These are phyloP conservation scores for Cyrtorhinus lividipennis DNA, from an alignment of 1,140 invertebrate species.

Conservation along the genomic window DNA sequence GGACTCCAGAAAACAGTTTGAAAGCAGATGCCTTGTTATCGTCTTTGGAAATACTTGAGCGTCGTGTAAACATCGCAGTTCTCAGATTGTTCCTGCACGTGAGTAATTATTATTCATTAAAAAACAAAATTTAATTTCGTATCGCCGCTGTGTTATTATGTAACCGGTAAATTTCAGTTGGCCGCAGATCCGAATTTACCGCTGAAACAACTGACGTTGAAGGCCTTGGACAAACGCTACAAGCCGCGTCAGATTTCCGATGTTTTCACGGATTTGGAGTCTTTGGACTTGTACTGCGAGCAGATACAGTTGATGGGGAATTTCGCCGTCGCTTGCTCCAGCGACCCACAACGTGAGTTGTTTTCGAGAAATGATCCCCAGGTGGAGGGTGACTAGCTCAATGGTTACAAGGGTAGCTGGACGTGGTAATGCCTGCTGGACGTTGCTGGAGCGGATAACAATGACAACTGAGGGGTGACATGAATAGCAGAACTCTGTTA, in stretches of 20 bases:
- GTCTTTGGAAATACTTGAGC: conserved; percentile 21
- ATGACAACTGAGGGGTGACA: no score
- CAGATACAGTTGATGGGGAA: conserved; percentile 25
- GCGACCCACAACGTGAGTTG: conserved; percentile 23
- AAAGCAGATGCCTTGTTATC: conserved; percentile 17
- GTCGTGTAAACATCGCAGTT: conserved; percentile 23
- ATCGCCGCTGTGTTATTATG: no score
- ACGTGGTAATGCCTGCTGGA: no score
- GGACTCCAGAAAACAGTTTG: conserved; percentile 10
- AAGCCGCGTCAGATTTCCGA: conserved; percentile 1
- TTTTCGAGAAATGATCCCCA: no score
- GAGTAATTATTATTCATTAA: conserved; percentile 13
- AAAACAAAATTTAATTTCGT: no score
- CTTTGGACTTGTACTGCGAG: conserved; percentile 24
- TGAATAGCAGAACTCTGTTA: no score
- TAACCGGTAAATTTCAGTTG: conserved; percentile 16
- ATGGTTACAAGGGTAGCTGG: no score
- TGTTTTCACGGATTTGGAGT: conserved; percentile 19
- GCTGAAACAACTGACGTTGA: conserved; percentile 16
- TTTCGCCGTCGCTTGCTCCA: conserved; percentile 25
- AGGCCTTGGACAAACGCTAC: background rate
- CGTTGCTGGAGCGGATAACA: no score
- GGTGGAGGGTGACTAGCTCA: background rate
- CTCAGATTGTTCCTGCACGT: conserved; percentile 25
- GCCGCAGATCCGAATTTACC: conserved; percentile 15